These are phyloP conservation scores for Eretmocerus hayati DNA, from an alignment of 2,888 invertebrate genomes.

Conservation along the genomic window DNA sequence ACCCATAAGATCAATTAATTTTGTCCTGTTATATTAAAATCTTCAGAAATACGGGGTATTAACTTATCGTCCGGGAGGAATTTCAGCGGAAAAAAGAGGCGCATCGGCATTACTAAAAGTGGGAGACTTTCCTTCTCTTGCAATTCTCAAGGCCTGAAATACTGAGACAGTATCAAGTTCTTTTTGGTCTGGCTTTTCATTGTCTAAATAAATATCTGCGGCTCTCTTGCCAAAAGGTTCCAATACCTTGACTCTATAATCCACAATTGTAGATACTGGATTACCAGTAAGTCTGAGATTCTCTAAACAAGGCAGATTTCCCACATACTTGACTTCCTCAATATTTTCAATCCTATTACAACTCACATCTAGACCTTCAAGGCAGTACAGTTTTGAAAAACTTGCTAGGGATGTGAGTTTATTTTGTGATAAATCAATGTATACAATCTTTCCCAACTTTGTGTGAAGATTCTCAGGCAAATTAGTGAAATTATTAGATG, in stretches of 20 bases:
- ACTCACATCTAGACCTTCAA: slow-evolving; percentile 79
- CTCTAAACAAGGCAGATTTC: slow-evolving; percentile 79
- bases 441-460: slow-evolving; percentile 82
- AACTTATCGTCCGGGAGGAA: no score
- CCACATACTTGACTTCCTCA: slow-evolving; percentile 72
- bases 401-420: slow-evolving; percentile 64
- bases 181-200: slow-evolving; percentile 75
- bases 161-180: slow-evolving; percentile 90
- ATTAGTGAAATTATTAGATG: slow-evolving; percentile 68
- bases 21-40: no score
- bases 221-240: slow-evolving; percentile 81
- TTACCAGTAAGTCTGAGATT: slow-evolving; percentile 83
- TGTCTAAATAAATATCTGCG: slow-evolving; percentile 78
- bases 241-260: slow-evolving; percentile 85
- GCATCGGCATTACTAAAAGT: slow-evolving; percentile 52
- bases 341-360: slow-evolving; percentile 77
- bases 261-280: slow-evolving; percentile 76
- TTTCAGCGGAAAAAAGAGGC: slow-evolving; percentile 41
- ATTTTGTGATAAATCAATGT: slow-evolving; percentile 80
- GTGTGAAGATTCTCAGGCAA: slow-evolving; percentile 72
- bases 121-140: slow-evolving; percentile 63
- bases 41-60: no score
- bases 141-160: slow-evolving; percentile 76
- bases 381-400: slow-evolving; percentile 75
- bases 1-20: no score